Conservation (phyloP, 2,888 invertebrate genomes). For the Epinotia nisella region DNA sequence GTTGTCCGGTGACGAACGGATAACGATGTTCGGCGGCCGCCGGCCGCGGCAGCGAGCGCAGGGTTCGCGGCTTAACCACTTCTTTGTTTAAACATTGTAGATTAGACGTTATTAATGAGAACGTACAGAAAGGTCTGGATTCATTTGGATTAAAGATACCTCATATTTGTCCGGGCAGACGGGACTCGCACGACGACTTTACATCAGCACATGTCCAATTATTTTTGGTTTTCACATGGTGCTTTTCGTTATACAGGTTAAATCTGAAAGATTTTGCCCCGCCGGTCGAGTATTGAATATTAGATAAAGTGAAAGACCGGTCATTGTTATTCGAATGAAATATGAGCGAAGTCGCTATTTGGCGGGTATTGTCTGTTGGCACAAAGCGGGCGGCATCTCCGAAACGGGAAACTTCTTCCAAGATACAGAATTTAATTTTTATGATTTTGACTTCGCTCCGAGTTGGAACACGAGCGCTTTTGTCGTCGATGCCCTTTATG, state of each 20-base stretch:
- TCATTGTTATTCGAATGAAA: conserved; percentile 75
- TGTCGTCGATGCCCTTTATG: conserved; percentile 73
- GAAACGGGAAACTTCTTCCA: conserved; percentile 62
- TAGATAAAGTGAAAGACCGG: conserved; percentile 68
- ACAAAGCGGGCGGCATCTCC: conserved; percentile 65
- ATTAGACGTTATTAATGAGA: conserved; percentile 71
- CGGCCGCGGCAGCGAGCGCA: conserved; percentile 42
- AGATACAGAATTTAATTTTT: conserved; percentile 77
- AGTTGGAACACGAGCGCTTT: conserved; percentile 61
- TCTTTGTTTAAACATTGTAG: conserved; percentile 67
- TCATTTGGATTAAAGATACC: conserved; percentile 60
- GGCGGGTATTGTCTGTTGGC: conserved; percentile 68
- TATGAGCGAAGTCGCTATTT: conserved; percentile 72
- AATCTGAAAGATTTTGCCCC: conserved; percentile 49
- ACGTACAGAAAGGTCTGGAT: conserved; percentile 61
- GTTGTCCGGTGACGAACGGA: conserved; percentile 69
- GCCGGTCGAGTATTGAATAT: conserved; percentile 66
- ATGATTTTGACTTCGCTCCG: conserved; percentile 69
- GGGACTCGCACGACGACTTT: conserved; percentile 23
- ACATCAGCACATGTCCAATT: conserved; percentile 8
- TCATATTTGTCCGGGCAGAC: conserved; percentile 54
- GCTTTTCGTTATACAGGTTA: conserved; percentile 28
- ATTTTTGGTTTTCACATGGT: conserved; percentile 22
- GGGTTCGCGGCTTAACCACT: conserved; percentile 56
- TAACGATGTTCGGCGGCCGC: conserved; percentile 59